Conservation (phyloP, 1,140 invertebrate species). For the Condylostylus longicornis region DNA sequence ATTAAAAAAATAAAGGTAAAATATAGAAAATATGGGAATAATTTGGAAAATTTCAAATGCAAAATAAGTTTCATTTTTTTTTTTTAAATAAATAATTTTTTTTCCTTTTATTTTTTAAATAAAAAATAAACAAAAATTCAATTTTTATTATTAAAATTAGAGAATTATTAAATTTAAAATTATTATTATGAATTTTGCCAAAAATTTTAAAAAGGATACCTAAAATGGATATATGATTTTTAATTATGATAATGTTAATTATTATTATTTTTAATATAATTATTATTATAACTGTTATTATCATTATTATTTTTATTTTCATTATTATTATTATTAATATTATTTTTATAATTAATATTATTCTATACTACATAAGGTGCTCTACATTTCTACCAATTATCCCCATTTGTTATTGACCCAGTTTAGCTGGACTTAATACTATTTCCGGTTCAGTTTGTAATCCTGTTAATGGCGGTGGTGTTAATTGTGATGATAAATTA, state of each 20-base stretch:
- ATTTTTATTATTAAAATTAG: too few species aligned
- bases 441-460: slow-evolving; percentile 23
- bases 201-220: too few species aligned
- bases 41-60: too few species aligned
- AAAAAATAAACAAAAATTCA: too few species aligned
- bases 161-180: too few species aligned
- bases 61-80: too few species aligned
- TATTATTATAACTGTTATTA: neutral
- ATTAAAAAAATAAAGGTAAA: too few species aligned
- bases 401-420: slow-evolving; percentile 19
- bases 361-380: neutral
- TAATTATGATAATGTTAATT: neutral
- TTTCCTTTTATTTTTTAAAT: too few species aligned
- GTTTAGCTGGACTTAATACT: slow-evolving; percentile 30
- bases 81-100: too few species aligned
- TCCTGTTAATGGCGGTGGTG: slow-evolving; percentile 13
- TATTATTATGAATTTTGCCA: too few species aligned
- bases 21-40: too few species aligned
- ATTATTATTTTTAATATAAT: neutral
- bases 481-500: slow-evolving; percentile 1
- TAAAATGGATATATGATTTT: neutral
- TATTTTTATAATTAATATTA: neutral
- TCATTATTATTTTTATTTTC: neutral
- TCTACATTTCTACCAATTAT: neutral
- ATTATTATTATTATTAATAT: neutral